Evolutionary conservation across 2,113 vertebrate species (phyloP).

Genomic region (Nerophis ophidion): DNA sequence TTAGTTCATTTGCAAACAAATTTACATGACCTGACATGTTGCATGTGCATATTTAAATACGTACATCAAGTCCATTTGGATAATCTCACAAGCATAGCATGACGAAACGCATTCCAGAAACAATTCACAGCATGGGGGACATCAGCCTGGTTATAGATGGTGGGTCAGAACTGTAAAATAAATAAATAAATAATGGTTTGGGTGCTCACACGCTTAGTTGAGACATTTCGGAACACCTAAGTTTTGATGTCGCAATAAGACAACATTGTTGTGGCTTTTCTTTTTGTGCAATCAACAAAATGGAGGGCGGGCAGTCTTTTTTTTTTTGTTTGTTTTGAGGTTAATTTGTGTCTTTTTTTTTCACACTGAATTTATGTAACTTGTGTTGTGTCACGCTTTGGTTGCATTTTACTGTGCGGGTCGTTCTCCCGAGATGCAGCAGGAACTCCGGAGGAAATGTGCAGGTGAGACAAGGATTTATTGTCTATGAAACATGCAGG

Average conservation of each 20-base stretch:
- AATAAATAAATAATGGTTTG: neutral
- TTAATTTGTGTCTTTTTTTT: no score
- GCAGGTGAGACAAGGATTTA: no score
- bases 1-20: conserved; percentile 52
- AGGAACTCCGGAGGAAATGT: no score
- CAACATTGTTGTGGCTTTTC: conserved; percentile 1
- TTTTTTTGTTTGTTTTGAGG: conserved; percentile 11
- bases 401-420: no score
- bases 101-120: conserved; percentile 48
- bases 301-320: conserved; percentile 19
- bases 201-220: conserved; percentile 1
- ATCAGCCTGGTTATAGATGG: conserved; percentile 37
- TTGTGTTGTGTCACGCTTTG: no score
- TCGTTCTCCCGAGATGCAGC: no score
- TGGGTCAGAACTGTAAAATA: neutral
- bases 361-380: no score
- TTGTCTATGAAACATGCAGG: no score
- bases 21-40: conserved; percentile 45
- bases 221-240: neutral
- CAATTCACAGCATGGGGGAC: conserved; percentile 28
- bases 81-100: conserved; percentile 36
- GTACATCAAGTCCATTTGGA: conserved; percentile 26
- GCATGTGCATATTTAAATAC: conserved; percentile 42
- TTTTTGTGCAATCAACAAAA: conserved; percentile 3
- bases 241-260: no score